Base-by-base conservation (phyloP, 53 echinoderm and acorn worm genomes). In the Apostichopus leukothele region DNA sequence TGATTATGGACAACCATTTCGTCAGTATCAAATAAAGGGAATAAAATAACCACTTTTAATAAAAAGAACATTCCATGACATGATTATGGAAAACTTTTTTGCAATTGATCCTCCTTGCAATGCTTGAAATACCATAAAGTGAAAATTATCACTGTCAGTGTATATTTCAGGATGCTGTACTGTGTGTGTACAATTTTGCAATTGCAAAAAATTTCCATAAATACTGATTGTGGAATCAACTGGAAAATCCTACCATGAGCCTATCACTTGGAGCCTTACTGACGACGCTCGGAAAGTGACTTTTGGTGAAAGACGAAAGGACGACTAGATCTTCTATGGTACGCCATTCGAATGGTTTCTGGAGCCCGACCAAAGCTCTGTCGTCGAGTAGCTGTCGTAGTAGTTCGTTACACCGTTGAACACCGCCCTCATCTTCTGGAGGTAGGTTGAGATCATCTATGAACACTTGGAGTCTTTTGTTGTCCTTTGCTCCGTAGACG, bases 301-400 rank as follows among this genome's bases (percentile, higher is more conserved):
- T 92, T 67, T 86, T 76, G 6, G 98, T 97, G 80, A 94, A 94
- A 4, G 95, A 92, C 1, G 98, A 90, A 76, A 95, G 90, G 0
- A 97, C 85, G 14, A 95, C 94, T 50, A 97, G 90, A 74, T 95
- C 98, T 60, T 97, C 91, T 25, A 97, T 94, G 52, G 95, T 97
- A 13, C 98, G 92, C 98, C 98, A 95, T 51, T 97, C 98, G 92
- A 97, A 97, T 0, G 98, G 98, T 61, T 95, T 95, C 90, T 97
- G 94, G 22, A 95, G 91, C 1, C 95, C 96, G n/a, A 97, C 94
- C 60, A 97, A 83, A 50, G 94, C 90, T 5, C 91, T 91, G 53
- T 97, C 98, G 74, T 97, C 98, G 20, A 97, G 83, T 52, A 97
- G 91, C 66, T 97, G 98, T 4, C 98, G 93, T 21, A 97, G 86